phyloP scores from a whole-genome alignment of 2,888 invertebrate genomes.

The Alcis repandata region DNA sequence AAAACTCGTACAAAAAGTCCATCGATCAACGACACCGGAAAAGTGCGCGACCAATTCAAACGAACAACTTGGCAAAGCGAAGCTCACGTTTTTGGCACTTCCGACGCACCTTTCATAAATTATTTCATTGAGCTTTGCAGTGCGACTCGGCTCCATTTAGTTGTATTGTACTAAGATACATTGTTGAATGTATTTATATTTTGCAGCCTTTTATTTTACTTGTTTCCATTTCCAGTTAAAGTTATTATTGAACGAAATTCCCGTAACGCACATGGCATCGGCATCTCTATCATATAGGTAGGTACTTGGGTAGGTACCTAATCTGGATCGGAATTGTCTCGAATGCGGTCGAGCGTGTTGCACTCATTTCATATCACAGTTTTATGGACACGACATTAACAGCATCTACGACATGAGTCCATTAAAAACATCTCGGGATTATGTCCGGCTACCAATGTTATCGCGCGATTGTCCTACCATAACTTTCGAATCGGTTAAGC shows the following conservation, averaged over 20 bases:
- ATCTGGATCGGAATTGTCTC: slow-evolving; percentile 36
- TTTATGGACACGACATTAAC: slow-evolving; percentile 74
- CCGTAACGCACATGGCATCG: slow-evolving; percentile 27
- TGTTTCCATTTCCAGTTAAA: slow-evolving; percentile 22
- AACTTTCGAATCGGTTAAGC: slow-evolving; percentile 63
- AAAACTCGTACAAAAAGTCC: slow-evolving; percentile 41
- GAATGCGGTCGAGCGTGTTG: slow-evolving; percentile 46
- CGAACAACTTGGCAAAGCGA: slow-evolving; percentile 47
- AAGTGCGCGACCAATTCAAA: slow-evolving; percentile 44
- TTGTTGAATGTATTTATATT: neutral
- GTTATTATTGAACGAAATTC: slow-evolving; percentile 23
- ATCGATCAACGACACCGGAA: slow-evolving; percentile 47
- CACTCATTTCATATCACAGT: slow-evolving; percentile 56
- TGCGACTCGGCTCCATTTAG: neutral
- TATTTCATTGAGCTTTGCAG: slow-evolving; percentile 43
- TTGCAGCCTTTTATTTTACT: slow-evolving; percentile 11
- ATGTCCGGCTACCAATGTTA: slow-evolving; percentile 67
- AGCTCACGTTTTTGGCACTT: slow-evolving; percentile 55
- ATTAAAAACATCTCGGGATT: slow-evolving; percentile 77
- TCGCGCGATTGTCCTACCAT: slow-evolving; percentile 65
- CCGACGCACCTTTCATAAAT: slow-evolving; percentile 47
- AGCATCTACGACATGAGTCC: slow-evolving; percentile 72
- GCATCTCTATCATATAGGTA: slow-evolving; percentile 24
- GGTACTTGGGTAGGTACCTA: slow-evolving; percentile 9
- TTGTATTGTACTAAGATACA: neutral